These are phyloP conservation scores for Drepana arcuata DNA, from an alignment of 1,140 invertebrate species.

Conservation along the genomic window DNA sequence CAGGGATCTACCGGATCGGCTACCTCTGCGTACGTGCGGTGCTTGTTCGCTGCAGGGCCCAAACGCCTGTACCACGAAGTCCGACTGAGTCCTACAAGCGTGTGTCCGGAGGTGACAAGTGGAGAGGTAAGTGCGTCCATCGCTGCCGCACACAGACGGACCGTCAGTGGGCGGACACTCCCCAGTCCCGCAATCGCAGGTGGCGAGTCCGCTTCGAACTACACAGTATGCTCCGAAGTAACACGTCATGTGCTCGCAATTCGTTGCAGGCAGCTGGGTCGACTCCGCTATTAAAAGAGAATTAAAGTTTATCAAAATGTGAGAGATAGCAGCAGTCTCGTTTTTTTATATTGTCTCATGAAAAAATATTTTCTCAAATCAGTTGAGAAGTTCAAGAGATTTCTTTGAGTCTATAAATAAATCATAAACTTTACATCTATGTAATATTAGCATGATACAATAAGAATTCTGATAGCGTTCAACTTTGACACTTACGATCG, in stretches of 20 bases:
- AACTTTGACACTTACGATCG: slow-evolving; percentile 73
- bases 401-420: no score
- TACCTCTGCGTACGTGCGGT: slow-evolving; percentile 60
- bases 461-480: background rate
- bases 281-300: slow-evolving; percentile 73
- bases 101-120: slow-evolving; percentile 81
- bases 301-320: no score
- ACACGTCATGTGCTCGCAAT: slow-evolving; percentile 84
- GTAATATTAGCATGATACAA: background rate
- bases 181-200: slow-evolving; percentile 78
- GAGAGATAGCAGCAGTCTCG: no score
- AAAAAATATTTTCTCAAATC: background rate
- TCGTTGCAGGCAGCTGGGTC: slow-evolving; percentile 76
- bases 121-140: slow-evolving; percentile 83
- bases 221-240: slow-evolving; percentile 87
- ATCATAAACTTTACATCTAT: no score
- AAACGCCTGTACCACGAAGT: slow-evolving; percentile 83
- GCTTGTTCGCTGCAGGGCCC: slow-evolving; percentile 75
- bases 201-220: slow-evolving; percentile 77
- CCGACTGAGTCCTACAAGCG: slow-evolving; percentile 84
- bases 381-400: no score
- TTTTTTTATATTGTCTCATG: background rate
- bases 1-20: slow-evolving; percentile 33
- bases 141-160: slow-evolving; percentile 81
- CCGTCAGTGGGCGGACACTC: slow-evolving; percentile 72